These are phyloP conservation scores for Delphinus delphis DNA, from an alignment of 2,113 vertebrate species.

Conservation along the genomic window DNA sequence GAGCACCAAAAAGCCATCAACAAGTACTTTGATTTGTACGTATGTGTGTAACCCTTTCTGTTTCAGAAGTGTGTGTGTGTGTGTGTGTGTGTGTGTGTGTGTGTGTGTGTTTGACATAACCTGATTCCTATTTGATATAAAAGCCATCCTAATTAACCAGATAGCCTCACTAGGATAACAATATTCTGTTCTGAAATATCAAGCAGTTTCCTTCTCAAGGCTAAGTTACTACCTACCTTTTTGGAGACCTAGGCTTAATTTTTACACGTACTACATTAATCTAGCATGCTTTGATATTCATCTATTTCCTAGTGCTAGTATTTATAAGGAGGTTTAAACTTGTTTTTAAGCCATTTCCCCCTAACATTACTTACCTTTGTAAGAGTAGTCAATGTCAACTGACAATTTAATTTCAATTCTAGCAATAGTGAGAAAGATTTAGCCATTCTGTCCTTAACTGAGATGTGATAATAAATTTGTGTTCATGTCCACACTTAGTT, in stretches of 20 bases:
- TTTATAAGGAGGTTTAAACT: not conserved
- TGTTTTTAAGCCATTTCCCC: not conserved
- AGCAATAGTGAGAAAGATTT: not conserved
- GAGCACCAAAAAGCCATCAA: not conserved
- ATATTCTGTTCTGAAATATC: not conserved
- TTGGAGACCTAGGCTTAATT: not conserved
- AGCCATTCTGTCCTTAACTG: not conserved
- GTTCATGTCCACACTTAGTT: not conserved
- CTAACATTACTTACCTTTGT: not conserved
- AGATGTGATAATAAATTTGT: not conserved
- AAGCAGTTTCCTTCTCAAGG: not conserved
- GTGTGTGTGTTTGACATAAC: not conserved
- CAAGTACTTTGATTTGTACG: not conserved
- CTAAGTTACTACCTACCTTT: not conserved
- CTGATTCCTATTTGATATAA: not conserved
- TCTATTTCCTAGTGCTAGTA: not conserved
- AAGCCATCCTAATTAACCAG: not conserved
- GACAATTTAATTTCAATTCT: slow-evolving; percentile 3
- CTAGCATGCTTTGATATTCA: not conserved
- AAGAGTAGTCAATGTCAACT: not conserved
- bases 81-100: no score
- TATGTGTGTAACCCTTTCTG: not conserved
- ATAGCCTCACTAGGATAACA: not conserved
- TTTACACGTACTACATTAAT: not conserved
- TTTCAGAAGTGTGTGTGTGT: not conserved